Conservation (phyloP, 2,888 invertebrate genomes). For the Microctonus brassicae region DNA sequence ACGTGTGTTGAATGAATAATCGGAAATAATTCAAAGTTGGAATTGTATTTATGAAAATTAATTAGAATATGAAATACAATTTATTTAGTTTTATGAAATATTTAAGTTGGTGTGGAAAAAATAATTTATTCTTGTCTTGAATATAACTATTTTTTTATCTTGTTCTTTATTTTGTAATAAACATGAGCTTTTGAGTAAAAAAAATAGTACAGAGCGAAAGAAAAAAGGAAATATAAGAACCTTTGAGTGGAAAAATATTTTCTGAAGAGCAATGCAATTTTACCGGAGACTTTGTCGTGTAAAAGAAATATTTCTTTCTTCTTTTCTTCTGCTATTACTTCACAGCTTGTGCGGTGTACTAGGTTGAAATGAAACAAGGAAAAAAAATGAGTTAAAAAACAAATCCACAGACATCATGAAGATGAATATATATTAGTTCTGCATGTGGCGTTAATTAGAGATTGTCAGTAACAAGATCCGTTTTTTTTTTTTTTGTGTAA, state of each 20-base stretch:
- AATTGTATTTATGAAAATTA: not conserved
- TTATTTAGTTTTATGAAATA: no score
- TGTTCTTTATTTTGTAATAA: no score
- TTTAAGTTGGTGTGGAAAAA: no score
- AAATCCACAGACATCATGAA: not conserved
- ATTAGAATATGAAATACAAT: no score
- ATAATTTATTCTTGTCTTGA: no score
- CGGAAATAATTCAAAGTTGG: no score
- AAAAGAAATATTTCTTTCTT: not conserved
- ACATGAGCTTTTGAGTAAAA: not conserved
- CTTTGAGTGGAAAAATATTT: not conserved
- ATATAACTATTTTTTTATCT: no score
- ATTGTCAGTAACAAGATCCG: not conserved
- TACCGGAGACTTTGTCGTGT: not conserved
- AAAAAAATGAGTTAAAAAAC: not conserved
- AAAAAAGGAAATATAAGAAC: not conserved
- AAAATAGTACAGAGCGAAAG: not conserved
- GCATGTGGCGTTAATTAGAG: constrained; percentile 21
- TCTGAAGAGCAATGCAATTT: not conserved
- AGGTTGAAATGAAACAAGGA: not conserved
- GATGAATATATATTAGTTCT: not conserved
- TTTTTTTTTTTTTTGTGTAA: not conserved
- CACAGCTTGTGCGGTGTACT: not conserved
- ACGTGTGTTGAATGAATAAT: no score
- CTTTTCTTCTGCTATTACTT: no score